A percentile compares a stretch with the other conserved stretches of the same genome.
These are phyloP conservation scores for Allacma fusca DNA, from an alignment of 2,888 invertebrate species.

Conservation along the genomic window DNA sequence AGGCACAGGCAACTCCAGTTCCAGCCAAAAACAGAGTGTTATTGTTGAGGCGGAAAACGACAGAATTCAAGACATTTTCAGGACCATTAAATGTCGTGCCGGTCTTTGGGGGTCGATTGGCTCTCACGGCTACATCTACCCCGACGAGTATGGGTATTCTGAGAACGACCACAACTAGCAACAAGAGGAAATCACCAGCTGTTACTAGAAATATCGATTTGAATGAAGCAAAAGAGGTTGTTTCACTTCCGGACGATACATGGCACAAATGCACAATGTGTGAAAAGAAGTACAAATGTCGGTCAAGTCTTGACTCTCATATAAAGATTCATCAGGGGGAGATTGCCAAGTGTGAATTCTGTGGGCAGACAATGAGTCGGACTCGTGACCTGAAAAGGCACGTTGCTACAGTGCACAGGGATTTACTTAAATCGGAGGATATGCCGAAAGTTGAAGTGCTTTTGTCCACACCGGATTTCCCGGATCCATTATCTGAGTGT, in stretches of 20 bases:
- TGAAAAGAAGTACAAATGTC: constrained; percentile 55
- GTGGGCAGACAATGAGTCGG: constrained; percentile 57
- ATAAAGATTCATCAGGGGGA: constrained; percentile 57
- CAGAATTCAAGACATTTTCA: not conserved
- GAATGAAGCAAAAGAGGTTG: not conserved
- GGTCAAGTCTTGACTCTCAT: constrained; percentile 58
- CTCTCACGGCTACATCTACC: not conserved
- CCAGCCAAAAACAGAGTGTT: constrained; percentile 32
- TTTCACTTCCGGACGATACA: not conserved
- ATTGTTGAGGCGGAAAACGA: constrained; percentile 22
- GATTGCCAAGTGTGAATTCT: constrained; percentile 55
- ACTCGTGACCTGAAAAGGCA: constrained; percentile 60
- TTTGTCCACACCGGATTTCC: not conserved
- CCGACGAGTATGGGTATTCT: not conserved
- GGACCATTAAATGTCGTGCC: not conserved
- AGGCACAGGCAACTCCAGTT: not conserved
- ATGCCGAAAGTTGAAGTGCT: not conserved
- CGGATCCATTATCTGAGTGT: not conserved
- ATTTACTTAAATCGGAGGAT: constrained; percentile 10
- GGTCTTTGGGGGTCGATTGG: not conserved
- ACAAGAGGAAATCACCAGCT: constrained; percentile 8
- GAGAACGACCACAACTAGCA: not conserved
- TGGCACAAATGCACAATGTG: constrained; percentile 50
- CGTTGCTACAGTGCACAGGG: constrained; percentile 56
- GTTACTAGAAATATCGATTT: not conserved